These are phyloP conservation scores for Tolypeutes matacus DNA, from an alignment of 2,797 vertebrate species.

Conservation along the genomic window DNA sequence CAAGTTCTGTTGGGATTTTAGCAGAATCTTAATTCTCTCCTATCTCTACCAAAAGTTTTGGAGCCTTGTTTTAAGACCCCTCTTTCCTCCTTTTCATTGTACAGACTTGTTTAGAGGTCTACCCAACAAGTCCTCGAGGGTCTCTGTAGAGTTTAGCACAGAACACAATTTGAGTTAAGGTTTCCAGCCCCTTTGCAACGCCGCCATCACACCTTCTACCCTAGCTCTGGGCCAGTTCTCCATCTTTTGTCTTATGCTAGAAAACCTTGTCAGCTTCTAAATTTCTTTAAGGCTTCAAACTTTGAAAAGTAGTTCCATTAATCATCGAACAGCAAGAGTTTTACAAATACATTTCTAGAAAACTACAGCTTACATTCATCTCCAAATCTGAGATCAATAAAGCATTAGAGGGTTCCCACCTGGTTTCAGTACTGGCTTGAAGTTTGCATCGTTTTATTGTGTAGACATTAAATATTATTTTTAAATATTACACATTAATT, in stretches of 20 bases:
- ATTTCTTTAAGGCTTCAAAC: constrained; percentile 76
- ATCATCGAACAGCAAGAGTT: constrained; percentile 70
- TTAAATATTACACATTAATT: constrained; percentile 84
- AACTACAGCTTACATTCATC: constrained; percentile 80
- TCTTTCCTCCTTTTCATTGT: background rate
- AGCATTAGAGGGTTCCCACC: constrained; percentile 81
- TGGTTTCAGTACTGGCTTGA: constrained; percentile 80
- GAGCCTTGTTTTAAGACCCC: background rate
- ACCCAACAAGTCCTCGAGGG: background rate
- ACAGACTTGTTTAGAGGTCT: constrained; percentile 34
- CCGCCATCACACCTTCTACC: background rate
- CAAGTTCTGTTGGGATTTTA: constrained; percentile 44
- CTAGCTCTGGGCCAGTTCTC: constrained; percentile 28
- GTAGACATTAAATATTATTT: constrained; percentile 83
- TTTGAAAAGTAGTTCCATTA: constrained; percentile 79
- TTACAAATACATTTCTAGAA: constrained; percentile 70
- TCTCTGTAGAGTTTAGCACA: background rate
- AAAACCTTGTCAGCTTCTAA: constrained; percentile 32
- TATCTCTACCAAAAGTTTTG: background rate
- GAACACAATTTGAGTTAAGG: background rate
- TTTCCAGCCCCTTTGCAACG: constrained; percentile 47
- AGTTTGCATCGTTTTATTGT: constrained; percentile 81
- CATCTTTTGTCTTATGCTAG: constrained; percentile 34
- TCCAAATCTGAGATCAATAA: constrained; percentile 81
- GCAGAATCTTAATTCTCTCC: background rate